Evolutionary conservation across 2,797 vertebrate species (phyloP).

Genomic region (Coregonus ussuriensis): DNA sequence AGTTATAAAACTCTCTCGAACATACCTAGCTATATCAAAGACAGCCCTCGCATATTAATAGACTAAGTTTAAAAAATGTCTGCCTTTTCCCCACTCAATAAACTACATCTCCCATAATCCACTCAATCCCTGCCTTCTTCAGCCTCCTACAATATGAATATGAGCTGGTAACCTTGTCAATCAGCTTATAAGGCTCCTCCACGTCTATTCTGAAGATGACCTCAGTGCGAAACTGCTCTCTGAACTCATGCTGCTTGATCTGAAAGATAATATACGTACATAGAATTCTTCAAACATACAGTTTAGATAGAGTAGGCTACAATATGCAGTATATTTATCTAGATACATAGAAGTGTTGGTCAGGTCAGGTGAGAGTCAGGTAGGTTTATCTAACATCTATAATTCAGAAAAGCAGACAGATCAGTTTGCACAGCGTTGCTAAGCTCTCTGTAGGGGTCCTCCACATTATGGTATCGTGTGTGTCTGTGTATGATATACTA

Average conservation of each 20-base stretch:
- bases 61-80: too few relatives aligned
- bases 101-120: background rate
- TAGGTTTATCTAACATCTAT: conserved; percentile 1
- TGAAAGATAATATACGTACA: conserved; percentile 53
- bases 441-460: conserved; percentile 46
- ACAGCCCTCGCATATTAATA: background rate
- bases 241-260: conserved; percentile 82
- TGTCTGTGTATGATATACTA: conserved; percentile 27
- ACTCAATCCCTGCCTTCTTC: background rate
- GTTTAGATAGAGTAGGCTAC: background rate
- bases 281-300: background rate
- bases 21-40: background rate
- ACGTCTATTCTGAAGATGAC: conserved; percentile 71
- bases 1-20: too few relatives aligned
- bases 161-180: conserved; percentile 68
- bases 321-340: background rate
- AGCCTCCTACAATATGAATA: too few relatives aligned
- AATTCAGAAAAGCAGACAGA: background rate
- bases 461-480: background rate
- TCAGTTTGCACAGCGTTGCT: conserved; percentile 44
- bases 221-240: conserved; percentile 79
- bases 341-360: background rate
- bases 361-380: background rate
- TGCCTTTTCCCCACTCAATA: background rate
- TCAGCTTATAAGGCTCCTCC: conserved; percentile 73